Percentiles rank a stretch among this genome's conserved stretches.
Conservation (phyloP, 1,140 invertebrate species). For the Drosophila fuyamai region DNA sequence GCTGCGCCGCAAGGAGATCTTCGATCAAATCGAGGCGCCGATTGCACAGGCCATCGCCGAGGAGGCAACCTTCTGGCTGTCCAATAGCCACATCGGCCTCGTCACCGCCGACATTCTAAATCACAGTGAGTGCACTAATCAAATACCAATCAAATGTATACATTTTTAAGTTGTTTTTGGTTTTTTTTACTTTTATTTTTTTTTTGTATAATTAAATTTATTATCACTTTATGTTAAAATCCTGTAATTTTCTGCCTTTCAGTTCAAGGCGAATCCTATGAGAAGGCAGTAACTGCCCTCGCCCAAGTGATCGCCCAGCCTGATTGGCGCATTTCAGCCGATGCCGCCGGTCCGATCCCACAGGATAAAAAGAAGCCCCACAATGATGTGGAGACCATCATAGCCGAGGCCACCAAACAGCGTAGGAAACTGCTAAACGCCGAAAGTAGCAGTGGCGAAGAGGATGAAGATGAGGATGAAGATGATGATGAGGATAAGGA, state of each 20-base stretch:
- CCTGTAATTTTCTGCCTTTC: background rate
- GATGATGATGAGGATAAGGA: slow-evolving; percentile 4
- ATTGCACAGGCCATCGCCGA: slow-evolving; percentile 88
- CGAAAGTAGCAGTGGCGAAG: slow-evolving; percentile 30
- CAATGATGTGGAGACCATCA: slow-evolving; percentile 70
- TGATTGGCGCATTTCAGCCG: slow-evolving; percentile 80
- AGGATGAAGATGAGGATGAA: slow-evolving; percentile 25
- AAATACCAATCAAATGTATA: background rate
- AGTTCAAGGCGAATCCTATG: slow-evolving; percentile 70
- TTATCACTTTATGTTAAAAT: background rate
- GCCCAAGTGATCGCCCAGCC: slow-evolving; percentile 85
- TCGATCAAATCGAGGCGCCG: slow-evolving; percentile 87
- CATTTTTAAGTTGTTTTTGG: background rate
- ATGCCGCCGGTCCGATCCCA: slow-evolving; percentile 44
- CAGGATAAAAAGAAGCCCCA: slow-evolving; percentile 49
- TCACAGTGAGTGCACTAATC: slow-evolving; percentile 82
- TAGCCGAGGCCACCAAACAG: slow-evolving; percentile 61
- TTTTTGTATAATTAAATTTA: too few species aligned
- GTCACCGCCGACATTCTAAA: slow-evolving; percentile 90
- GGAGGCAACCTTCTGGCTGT: slow-evolving; percentile 89
- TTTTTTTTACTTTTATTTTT: too few species aligned
- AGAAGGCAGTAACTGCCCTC: slow-evolving; percentile 84
- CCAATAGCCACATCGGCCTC: slow-evolving; percentile 88
- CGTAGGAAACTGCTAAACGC: slow-evolving; percentile 43
- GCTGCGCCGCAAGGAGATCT: slow-evolving; percentile 90